A percentile compares a stretch with the other conserved stretches of the same genome.
phyloP scores from a whole-genome alignment of 1,140 invertebrate genomes.

The Elymnias hypermnestra region DNA sequence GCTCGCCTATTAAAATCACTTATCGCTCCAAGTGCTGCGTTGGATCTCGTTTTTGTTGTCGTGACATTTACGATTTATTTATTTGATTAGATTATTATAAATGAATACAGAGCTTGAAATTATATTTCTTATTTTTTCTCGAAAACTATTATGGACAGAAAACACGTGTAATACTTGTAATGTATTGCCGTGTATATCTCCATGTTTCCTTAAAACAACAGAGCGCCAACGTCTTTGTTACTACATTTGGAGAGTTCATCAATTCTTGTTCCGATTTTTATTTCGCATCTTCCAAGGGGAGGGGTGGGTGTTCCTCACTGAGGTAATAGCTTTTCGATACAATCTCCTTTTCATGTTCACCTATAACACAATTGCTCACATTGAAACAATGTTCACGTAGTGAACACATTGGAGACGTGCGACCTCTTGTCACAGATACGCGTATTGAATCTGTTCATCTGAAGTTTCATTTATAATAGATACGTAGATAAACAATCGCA shows the following conservation, averaged over 20 bases:
- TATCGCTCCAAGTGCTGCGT: slow-evolving; percentile 35
- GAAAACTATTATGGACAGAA: no score
- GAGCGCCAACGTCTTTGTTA: slow-evolving; percentile 29
- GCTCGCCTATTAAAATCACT: slow-evolving; percentile 71
- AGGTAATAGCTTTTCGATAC: slow-evolving; percentile 58
- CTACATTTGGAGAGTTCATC: slow-evolving; percentile 42
- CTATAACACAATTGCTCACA: slow-evolving; percentile 54
- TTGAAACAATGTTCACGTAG: slow-evolving; percentile 62
- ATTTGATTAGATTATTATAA: neutral
- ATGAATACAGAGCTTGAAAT: neutral
- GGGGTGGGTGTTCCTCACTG: slow-evolving; percentile 33
- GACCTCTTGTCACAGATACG: slow-evolving; percentile 40
- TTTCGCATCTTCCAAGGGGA: slow-evolving; percentile 33
- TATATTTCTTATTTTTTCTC: neutral
- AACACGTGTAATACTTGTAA: no score
- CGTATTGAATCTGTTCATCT: slow-evolving; percentile 37
- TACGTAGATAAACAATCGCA: slow-evolving; percentile 18
- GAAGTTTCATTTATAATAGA: slow-evolving; percentile 24
- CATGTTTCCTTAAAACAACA: slow-evolving; percentile 38
- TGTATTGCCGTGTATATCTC: slow-evolving; percentile 34
- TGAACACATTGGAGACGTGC: slow-evolving; percentile 41
- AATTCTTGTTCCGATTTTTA: slow-evolving; percentile 60
- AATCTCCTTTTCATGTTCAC: slow-evolving; percentile 42
- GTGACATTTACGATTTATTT: slow-evolving; percentile 7
- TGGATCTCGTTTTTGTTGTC: slow-evolving; percentile 29